Evolutionary conservation across 1,140 invertebrate genomes (phyloP), one percentile per base, ranked within the genome.

Genomic region (Bombus cullumanus): DNA sequence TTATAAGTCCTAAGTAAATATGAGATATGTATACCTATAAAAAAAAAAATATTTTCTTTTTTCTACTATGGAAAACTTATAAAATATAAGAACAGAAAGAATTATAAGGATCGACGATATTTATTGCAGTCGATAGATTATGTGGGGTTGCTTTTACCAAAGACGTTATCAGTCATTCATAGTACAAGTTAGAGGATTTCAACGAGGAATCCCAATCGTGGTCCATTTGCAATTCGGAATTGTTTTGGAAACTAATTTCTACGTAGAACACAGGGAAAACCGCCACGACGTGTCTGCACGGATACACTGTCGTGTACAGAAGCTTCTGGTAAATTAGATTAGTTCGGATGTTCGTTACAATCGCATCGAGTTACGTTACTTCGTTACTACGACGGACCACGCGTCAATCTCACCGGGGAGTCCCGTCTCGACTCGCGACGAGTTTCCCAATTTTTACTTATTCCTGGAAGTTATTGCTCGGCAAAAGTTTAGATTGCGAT

Each of bases 201-300:
- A 31, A 28, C 69, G 78, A 47, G 53, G 68, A 66, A 41, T 66
- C 22, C 18, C 53, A 31, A 25, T 41, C 76, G 6, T 34, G 83
- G 43, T 43, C 82, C 82, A 84, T 87, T 84, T 82, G 79, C 83
- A 87, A 64, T 89, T 80, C 59, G 86, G 83, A 88, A 90, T 86
- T 90, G 88, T 87, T 90, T 85, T 22, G 69, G 41, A 87, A 91
- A 89, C 87, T 91, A 91, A 91, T 90, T 91, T 90, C 89, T 89
- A 87, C 79, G 62, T 15, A 68, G 57, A 72, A 78, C 81, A 78
- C 83, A 62, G 83, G 73, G 57, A 83, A 64, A 74, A 79, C 82
- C 75, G 57, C n/a, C 66, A 39, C 43, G 37, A 31, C 34, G 66
- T 47, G 47, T 62, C 62, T 47, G 73, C 82, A 79, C 59, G 81